These are phyloP conservation scores for Acipenser transmontanus DNA, from an alignment of 2,797 vertebrate species.

Conservation along the genomic window DNA sequence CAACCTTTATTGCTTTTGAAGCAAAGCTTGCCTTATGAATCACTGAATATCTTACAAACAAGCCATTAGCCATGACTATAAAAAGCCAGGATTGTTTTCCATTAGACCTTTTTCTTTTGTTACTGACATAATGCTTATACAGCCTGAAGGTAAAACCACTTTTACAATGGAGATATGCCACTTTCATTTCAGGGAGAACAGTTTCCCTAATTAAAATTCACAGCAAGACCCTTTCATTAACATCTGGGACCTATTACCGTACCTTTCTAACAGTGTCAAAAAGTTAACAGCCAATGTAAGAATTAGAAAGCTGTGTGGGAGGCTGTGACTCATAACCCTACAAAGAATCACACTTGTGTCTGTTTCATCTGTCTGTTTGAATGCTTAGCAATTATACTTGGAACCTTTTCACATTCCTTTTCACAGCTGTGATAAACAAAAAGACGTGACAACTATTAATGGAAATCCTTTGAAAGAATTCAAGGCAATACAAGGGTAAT, in stretches of 20 bases:
- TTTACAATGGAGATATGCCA: constrained; percentile 1
- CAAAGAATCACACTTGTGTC: constrained; percentile 1
- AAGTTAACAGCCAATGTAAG: constrained; percentile 3
- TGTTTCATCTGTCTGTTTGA: constrained; percentile 7
- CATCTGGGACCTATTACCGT: constrained; percentile 2
- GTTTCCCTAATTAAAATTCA: background rate
- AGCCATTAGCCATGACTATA: too few relatives aligned
- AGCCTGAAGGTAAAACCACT: background rate
- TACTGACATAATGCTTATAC: background rate
- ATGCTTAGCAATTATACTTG: constrained; percentile 9
- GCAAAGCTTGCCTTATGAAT: too few relatives aligned
- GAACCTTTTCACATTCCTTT: constrained; percentile 7
- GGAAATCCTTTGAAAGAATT: background rate
- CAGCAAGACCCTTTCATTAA: background rate
- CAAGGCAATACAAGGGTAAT: background rate
- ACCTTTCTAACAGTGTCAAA: background rate
- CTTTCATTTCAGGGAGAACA: background rate
- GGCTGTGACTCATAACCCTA: background rate
- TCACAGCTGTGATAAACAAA: constrained; percentile 2
- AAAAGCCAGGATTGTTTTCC: too few relatives aligned
- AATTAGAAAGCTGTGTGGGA: background rate
- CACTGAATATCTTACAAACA: too few relatives aligned
- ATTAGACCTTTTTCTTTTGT: background rate
- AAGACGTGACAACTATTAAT: constrained; percentile 3
- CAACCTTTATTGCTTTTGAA: too few relatives aligned